Conservation (phyloP, 2,113 vertebrate species). For the Dipodomys spectabilis region DNA sequence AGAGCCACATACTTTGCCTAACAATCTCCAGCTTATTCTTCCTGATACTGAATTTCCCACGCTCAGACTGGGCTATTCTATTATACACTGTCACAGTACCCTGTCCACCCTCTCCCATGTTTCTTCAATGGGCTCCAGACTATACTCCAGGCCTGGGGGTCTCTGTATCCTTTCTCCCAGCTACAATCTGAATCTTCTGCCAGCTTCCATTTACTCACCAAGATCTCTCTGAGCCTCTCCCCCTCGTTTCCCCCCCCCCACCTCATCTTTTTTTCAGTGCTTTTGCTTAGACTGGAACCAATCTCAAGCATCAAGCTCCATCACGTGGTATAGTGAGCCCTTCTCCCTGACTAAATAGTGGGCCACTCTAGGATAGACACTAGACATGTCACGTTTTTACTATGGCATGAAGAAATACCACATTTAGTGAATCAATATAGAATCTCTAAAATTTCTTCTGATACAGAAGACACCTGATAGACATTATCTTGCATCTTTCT, state of each 20-base stretch:
- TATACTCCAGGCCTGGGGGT: not conserved
- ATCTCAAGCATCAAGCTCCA: constrained; percentile 6
- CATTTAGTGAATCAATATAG: constrained; percentile 5
- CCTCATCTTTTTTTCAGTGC: not conserved
- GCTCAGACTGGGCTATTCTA: not conserved
- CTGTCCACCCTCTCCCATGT: not conserved
- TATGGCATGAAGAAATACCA: constrained; percentile 21
- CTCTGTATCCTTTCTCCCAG: not conserved
- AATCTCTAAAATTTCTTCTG: constrained; percentile 51
- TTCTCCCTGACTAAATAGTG: not conserved
- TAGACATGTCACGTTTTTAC: not conserved
- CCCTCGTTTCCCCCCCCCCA: not conserved
- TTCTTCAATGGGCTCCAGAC: not conserved
- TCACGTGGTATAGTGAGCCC: not conserved
- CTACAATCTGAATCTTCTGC: not conserved
- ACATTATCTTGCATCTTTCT: constrained; percentile 24
- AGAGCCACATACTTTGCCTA: not conserved
- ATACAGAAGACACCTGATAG: constrained; percentile 32
- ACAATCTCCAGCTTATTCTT: not conserved
- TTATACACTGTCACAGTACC: not conserved
- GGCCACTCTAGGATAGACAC: constrained; percentile 4
- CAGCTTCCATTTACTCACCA: not conserved
- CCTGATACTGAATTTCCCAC: constrained; percentile 20
- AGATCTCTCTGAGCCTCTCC: not conserved
- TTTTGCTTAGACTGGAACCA: not conserved